These are phyloP conservation scores for Lasius platythorax DNA, from an alignment of 2,888 invertebrate genomes.

Conservation along the genomic window DNA sequence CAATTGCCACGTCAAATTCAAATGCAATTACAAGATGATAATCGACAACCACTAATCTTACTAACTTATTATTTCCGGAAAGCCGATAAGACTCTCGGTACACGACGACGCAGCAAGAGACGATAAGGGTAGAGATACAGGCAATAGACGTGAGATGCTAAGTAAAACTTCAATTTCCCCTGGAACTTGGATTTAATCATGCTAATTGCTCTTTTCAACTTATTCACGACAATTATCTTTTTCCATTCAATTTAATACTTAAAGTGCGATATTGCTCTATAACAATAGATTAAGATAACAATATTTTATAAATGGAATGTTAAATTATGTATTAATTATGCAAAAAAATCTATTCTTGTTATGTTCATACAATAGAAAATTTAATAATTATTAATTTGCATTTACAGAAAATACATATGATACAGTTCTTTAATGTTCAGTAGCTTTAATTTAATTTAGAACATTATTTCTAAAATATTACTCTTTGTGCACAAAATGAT, in stretches of 20 bases:
- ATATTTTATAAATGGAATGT: neutral
- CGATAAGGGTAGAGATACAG: constrained; percentile 63
- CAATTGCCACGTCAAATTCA: neutral
- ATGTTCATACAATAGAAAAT: neutral
- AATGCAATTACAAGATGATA: constrained; percentile 35
- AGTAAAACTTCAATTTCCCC: constrained; percentile 58
- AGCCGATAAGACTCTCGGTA: constrained; percentile 54
- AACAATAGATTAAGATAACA: neutral
- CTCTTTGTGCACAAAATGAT: neutral
- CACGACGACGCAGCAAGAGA: constrained; percentile 14
- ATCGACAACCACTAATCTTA: constrained; percentile 51
- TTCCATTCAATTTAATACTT: neutral
- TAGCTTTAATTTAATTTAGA: constrained; percentile 6
- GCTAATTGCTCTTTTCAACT: neutral
- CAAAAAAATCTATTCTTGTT: neutral
- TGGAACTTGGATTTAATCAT: constrained; percentile 57
- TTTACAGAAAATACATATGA: neutral
- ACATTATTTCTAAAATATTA: neutral
- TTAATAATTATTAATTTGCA: constrained; percentile 11
- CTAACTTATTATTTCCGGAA: constrained; percentile 65
- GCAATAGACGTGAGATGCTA: constrained; percentile 15
- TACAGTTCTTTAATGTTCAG: neutral
- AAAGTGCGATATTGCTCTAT: neutral
- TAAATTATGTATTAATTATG: neutral
- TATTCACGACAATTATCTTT: neutral